phyloP scores from a whole-genome alignment of 2,888 invertebrate species.

The Rosalia funebris region DNA sequence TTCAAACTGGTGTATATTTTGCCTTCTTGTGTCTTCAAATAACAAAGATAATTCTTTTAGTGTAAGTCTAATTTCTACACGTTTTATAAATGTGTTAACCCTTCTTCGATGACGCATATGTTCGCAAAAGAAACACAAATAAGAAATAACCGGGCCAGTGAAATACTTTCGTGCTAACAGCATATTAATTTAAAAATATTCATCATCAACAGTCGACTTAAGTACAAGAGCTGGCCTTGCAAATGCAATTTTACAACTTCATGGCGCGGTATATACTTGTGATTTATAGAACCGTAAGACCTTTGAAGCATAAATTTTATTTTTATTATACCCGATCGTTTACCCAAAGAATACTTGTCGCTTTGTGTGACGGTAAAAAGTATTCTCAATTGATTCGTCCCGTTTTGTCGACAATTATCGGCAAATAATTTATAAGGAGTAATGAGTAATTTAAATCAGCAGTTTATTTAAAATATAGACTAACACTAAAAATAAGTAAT shows the following conservation, averaged over 20 bases:
- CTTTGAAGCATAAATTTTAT: conserved; percentile 27
- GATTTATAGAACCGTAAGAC: conserved; percentile 28
- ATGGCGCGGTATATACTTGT: conserved; percentile 12
- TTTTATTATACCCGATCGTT: conserved; percentile 25
- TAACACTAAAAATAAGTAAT: too few species aligned
- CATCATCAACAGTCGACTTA: conserved; percentile 1
- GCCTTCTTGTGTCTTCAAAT: too few species aligned
- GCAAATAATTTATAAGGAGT: too few species aligned
- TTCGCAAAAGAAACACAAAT: background rate
- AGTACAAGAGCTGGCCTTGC: conserved; percentile 9
- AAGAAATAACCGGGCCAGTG: background rate
- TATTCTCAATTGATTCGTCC: background rate
- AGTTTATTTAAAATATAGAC: too few species aligned
- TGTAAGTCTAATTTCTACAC: background rate
- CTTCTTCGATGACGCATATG: too few species aligned
- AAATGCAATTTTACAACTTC: conserved; percentile 18
- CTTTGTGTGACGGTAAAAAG: background rate
- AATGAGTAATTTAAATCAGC: too few species aligned
- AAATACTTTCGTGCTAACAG: conserved; percentile 17
- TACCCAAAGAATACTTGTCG: background rate
- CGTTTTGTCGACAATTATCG: too few species aligned
- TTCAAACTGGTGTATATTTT: too few species aligned
- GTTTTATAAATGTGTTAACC: background rate
- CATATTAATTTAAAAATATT: conserved; percentile 19
- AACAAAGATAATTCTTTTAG: too few species aligned